These are phyloP conservation scores for Scopus umbretta DNA, from an alignment of 2,113 vertebrate genomes.

Conservation along the genomic window DNA sequence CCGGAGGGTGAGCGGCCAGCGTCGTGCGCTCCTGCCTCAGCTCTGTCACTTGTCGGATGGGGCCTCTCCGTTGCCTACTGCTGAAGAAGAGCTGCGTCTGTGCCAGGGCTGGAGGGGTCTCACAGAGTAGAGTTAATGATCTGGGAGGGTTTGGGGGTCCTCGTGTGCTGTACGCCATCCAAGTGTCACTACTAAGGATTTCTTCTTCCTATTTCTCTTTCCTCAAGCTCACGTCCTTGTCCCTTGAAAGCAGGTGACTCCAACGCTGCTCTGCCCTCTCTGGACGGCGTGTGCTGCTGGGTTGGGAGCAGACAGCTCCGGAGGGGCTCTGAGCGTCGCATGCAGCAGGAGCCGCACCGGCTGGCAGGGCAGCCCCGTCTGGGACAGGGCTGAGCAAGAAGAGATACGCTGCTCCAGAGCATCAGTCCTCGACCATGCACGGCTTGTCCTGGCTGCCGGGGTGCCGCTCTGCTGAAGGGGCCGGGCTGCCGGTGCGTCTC, in stretches of 20 bases:
- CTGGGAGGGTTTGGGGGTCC: background rate
- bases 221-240: background rate
- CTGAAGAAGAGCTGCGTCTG: rapidly evolving
- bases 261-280: too few relatives aligned
- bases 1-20: background rate
- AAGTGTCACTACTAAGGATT: background rate
- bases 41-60: rapidly evolving
- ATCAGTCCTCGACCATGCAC: rapidly evolving
- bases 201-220: background rate
- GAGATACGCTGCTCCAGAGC: background rate
- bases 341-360: too few relatives aligned
- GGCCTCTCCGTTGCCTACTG: background rate
- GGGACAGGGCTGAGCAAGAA: background rate
- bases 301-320: too few relatives aligned
- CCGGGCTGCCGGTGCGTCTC: rapidly evolving
- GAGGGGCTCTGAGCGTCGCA: background rate
- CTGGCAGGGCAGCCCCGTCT: background rate
- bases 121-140: too few relatives aligned
- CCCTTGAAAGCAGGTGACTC: background rate
- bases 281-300: rapidly evolving
- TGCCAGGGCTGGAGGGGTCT: background rate
- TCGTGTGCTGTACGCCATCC: rapidly evolving
- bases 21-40: background rate
- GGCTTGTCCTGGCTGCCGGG: background rate
- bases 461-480: background rate